Percentiles rank a stretch among this genome's conserved stretches.
phyloP scores from a whole-genome alignment of 2,113 vertebrate species.

The Entosphenus tridentatus region DNA sequence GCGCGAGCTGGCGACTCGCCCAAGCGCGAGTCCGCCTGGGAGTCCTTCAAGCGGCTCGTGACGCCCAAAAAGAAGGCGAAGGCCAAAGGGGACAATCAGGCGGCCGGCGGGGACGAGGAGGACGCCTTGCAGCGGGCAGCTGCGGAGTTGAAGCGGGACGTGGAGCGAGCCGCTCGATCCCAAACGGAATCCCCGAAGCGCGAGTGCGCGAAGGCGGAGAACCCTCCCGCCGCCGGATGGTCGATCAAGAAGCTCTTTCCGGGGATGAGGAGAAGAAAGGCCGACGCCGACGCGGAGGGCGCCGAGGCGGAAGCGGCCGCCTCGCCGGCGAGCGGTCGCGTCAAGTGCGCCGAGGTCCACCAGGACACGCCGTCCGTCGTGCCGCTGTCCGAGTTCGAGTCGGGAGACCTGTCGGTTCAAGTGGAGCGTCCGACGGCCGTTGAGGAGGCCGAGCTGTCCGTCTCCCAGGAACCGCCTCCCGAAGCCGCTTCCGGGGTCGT shows the following conservation, averaged over 20 bases:
- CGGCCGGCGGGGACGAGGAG: not conserved
- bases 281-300: not conserved
- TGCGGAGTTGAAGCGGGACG: not conserved
- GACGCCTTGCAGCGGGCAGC: not conserved
- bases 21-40: not conserved
- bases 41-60: slow-evolving; percentile 1
- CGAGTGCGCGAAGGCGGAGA: not conserved
- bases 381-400: slow-evolving; percentile 3
- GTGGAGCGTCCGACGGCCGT: too few species aligned
- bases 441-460: too few species aligned
- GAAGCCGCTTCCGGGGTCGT: too few species aligned
- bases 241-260: not conserved
- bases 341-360: not conserved
- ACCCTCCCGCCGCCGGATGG: not conserved
- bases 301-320: not conserved
- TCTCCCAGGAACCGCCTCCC: too few species aligned
- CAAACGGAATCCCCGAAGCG: not conserved
- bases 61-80: not conserved
- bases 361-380: slow-evolving; percentile 4
- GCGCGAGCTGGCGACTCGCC: too few species aligned
- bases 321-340: not conserved
- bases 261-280: not conserved
- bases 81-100: not conserved
- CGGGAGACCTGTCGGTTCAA: too few species aligned
- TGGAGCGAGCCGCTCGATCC: not conserved